Base-by-base conservation (phyloP, 2,888 invertebrate species). In the Scaptodrosophila latifasciaeformis region DNA sequence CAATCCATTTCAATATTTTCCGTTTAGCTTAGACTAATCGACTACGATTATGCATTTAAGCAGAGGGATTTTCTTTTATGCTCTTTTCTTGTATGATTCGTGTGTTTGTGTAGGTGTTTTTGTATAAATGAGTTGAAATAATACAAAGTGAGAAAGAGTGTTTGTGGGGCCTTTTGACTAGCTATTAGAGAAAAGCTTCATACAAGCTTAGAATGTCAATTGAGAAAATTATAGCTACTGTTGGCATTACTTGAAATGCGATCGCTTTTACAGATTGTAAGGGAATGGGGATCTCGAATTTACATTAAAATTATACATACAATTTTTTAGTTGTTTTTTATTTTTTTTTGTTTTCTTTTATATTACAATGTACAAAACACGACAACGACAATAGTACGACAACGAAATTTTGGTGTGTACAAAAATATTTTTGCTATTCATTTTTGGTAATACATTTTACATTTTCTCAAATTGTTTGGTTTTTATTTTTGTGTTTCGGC, bases 171-270 rank as follows among this genome's bases (percentile, higher is more conserved):
- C 44, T 39, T 29, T 10, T 12, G 9, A 15, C 9, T 37, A 17
- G 13, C 15, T 37, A 18, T 37, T 13, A 15, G 13, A 37, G 17
- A 42, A 47, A 21, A 49, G n/a, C 51, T 54, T 57, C 13, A 15
- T 34, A 34, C 34, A 13, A 34, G 13, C 27, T 27, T 34, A 49
- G 54, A 60, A 54, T 49, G 60, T 42, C 54, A 59, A 37, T 65
- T 50, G 63, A 56, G 46, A 53, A 70, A 76, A 81, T 67, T 81
- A 78, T 79, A 77, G 74, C 77, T 81, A 78, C 81, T 81, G 81
- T 81, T 78, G 81, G n/a, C 78, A 79, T 65, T 79, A n/a, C n/a
- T 72, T 79, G 77, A 76, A 72, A 74, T 76, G 55, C 68, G 59
- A 54, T 62, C 57, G 50, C 15, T 57, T 57, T 31, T 37, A 35